Conservation (phyloP, 1,140 invertebrate genomes). For the Stegodyphus dumicola region DNA sequence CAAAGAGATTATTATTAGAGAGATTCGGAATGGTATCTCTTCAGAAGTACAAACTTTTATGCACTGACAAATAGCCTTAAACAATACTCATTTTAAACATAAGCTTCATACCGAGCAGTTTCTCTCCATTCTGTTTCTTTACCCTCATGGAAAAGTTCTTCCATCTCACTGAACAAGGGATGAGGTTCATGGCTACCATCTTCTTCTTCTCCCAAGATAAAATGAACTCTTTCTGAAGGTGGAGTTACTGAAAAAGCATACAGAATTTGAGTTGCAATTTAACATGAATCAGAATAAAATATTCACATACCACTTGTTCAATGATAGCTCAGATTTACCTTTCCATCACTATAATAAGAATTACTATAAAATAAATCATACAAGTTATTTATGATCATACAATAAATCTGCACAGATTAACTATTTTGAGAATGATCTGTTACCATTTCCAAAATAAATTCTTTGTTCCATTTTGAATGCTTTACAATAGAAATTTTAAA, state of each 20-base stretch:
- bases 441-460: too few relatives aligned
- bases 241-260: constrained; percentile 66
- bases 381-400: background rate
- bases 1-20: too few relatives aligned
- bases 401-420: background rate
- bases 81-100: background rate
- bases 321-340: background rate
- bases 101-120: constrained; percentile 79
- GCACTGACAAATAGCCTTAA: too few relatives aligned
- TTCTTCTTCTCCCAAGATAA: constrained; percentile 93
- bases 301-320: background rate
- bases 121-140: constrained; percentile 93
- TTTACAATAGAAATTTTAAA: too few relatives aligned
- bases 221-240: constrained; percentile 93
- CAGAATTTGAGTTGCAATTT: background rate
- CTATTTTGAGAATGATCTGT: background rate
- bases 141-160: constrained; percentile 82
- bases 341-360: background rate
- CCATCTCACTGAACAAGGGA: constrained; percentile 91
- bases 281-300: background rate
- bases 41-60: too few relatives aligned
- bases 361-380: background rate
- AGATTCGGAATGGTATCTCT: too few relatives aligned
- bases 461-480: too few relatives aligned
- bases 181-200: constrained; percentile 68